Evolutionary conservation across 1,140 invertebrate species (phyloP).

Genomic region (Bombus huntii): DNA sequence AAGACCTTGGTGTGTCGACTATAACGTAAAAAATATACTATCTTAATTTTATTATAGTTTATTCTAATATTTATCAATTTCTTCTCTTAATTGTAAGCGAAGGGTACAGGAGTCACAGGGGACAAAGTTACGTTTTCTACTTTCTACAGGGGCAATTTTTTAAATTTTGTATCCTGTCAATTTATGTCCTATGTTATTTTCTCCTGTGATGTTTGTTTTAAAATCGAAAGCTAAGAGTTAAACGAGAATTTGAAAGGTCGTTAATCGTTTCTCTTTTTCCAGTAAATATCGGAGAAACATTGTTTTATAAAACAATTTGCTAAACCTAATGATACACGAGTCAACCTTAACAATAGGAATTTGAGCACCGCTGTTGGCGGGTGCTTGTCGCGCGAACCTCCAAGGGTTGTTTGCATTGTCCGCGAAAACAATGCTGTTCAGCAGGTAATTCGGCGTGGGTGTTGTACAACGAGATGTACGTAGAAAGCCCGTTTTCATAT

Average conservation of each 20-base stretch:
- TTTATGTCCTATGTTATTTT: neutral
- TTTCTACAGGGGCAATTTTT: neutral
- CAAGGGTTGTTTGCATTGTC: conserved; percentile 64
- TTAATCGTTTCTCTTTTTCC: neutral
- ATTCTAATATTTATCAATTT: neutral
- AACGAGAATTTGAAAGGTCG: neutral
- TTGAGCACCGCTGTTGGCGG: conserved; percentile 49
- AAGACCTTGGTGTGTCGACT: neutral
- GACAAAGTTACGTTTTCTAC: neutral
- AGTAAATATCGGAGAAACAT: neutral
- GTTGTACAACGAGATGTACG: conserved; percentile 56
- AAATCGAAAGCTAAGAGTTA: neutral
- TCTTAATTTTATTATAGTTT: no score
- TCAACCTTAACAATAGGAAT: conserved; percentile 41
- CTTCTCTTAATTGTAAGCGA: neutral
- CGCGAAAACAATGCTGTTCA: conserved; percentile 64
- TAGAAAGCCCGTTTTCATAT: conserved; percentile 48
- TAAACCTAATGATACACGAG: neutral
- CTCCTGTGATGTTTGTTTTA: neutral
- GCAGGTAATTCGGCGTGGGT: conserved; percentile 53
- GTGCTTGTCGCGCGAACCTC: conserved; percentile 58
- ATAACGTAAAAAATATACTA: neutral
- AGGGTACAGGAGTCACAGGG: neutral
- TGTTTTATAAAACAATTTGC: neutral
- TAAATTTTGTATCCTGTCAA: neutral